Conservation (phyloP, 2,888 invertebrate genomes). For the Polietes domitor region DNA sequence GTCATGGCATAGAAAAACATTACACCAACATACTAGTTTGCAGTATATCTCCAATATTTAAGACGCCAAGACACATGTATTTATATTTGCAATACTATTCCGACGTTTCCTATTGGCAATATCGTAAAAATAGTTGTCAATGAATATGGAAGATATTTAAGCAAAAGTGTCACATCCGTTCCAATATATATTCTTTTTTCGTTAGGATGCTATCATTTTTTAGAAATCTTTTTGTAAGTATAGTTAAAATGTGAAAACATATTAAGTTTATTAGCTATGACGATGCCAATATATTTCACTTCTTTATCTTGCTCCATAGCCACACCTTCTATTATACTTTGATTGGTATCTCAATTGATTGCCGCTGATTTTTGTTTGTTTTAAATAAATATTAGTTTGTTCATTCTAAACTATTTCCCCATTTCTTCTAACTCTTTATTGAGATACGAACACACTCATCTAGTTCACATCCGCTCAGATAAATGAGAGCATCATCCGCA, state of each 20-base stretch:
- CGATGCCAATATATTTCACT: conserved; percentile 11
- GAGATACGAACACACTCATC: conserved; percentile 17
- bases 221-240: conserved; percentile 15
- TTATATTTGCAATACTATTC: no score
- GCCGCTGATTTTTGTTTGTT: conserved; percentile 6
- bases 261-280: conserved; percentile 19
- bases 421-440: conserved; percentile 10
- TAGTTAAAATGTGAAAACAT: conserved; percentile 16
- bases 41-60: no score
- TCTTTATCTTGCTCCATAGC: conserved; percentile 3
- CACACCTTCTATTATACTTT: neutral
- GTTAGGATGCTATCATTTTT: no score
- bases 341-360: neutral
- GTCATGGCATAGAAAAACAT: no score
- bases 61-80: no score
- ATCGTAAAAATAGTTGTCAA: no score
- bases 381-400: conserved; percentile 18
- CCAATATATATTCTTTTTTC: no score
- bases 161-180: no score
- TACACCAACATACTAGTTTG: no score
- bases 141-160: no score
- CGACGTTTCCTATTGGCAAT: no score
- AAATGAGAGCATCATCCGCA: neutral
- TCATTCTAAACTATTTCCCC: conserved; percentile 1
- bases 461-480: neutral